Conservation (phyloP, 2,113 vertebrate genomes). For the Circaetus gallicus region DNA sequence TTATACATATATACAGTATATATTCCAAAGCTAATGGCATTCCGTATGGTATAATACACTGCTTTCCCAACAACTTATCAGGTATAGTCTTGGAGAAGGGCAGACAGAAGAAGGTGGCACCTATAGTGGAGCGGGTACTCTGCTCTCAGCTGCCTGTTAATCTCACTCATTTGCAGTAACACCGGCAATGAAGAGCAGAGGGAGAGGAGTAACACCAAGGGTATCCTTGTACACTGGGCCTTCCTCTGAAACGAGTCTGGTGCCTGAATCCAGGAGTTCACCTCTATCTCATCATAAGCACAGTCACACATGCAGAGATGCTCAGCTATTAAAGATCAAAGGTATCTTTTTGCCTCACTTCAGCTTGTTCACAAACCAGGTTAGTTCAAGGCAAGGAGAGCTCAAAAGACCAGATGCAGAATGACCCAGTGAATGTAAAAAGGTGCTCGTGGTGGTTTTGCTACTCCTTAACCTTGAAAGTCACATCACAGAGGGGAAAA, state of each 20-base stretch:
- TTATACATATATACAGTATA: neutral
- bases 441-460: neutral
- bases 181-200: neutral
- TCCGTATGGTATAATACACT: neutral
- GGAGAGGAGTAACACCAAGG: neutral
- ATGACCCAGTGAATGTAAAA: neutral
- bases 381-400: neutral
- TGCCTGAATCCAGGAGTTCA: neutral
- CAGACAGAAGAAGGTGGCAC: neutral
- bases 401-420: neutral
- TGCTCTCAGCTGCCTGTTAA: neutral
- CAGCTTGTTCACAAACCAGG: neutral
- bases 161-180: neutral
- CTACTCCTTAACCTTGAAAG: neutral
- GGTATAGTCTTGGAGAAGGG: neutral
- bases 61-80: neutral
- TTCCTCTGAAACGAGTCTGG: neutral
- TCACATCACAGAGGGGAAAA: neutral
- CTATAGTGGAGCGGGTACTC: neutral
- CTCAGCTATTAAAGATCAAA: neutral
- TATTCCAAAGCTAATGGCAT: neutral
- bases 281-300: neutral
- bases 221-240: neutral
- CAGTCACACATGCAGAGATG: neutral
- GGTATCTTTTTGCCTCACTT: neutral